These are phyloP conservation scores for Prunella strophiata DNA, from an alignment of 2,797 vertebrate species.

Conservation along the genomic window DNA sequence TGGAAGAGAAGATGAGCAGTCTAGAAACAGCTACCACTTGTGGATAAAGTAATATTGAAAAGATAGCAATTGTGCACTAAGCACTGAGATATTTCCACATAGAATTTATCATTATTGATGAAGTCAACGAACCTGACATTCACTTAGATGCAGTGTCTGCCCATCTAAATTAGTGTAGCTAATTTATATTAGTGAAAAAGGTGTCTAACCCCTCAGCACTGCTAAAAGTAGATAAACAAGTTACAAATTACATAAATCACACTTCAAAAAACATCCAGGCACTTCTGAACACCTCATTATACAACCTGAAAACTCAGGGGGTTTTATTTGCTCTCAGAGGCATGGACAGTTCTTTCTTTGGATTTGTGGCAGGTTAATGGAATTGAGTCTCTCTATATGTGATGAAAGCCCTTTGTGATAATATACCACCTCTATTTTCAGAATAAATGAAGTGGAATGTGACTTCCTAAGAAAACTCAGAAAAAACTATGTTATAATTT, in stretches of 20 bases:
- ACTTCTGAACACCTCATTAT: not conserved
- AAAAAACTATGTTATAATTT: not conserved
- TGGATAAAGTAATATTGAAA: not conserved
- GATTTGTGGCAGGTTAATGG: not conserved
- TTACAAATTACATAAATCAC: not conserved
- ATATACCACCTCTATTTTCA: not conserved
- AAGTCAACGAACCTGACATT: not conserved
- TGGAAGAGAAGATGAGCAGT: not conserved
- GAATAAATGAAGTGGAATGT: not conserved
- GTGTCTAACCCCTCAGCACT: not conserved
- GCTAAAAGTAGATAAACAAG: not conserved
- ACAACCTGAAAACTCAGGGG: not conserved
- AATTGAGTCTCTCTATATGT: not conserved
- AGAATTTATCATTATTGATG: not conserved
- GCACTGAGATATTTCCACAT: not conserved
- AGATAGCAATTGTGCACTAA: not conserved
- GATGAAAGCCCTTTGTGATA: not conserved
- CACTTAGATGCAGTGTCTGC: not conserved
- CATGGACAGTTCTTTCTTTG: not conserved
- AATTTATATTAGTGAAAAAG: not conserved
- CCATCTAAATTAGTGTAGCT: not conserved
- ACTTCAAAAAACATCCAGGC: not conserved
- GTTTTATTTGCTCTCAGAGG: not conserved
- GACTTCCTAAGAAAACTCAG: not conserved
- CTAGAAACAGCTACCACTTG: not conserved